Evolutionary conservation across 1,140 invertebrate species (phyloP), one percentile per base, ranked within the genome.

Genomic region (Drosophila varians): DNA sequence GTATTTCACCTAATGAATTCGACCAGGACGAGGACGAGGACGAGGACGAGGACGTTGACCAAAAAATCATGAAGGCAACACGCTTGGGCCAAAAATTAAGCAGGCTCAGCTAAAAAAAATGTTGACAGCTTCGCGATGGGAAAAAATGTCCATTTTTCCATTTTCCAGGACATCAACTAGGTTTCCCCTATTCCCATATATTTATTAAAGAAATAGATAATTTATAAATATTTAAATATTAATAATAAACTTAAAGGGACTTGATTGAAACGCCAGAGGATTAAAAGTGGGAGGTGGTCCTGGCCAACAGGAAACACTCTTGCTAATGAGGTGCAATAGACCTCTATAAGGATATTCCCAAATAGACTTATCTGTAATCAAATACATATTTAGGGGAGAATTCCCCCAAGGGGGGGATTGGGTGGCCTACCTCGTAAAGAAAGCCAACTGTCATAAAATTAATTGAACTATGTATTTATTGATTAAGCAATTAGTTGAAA

Each of bases 401-500:
- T 42, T 42, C 38, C 16, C 38, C 8, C n/a, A n/a, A n/a, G n/a
- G n/a, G 36, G 12, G 36, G 1, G 36, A 38, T 16, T 12, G 2
- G 6, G 1, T 5, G 2, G 16, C 36, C 36, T 14, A 1, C 3
- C 26, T 11, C 7, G 2, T 11, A 38, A 38, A 9, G 11, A 38
- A 38, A 38, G 36, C 5, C 12, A 38, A 38, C 36, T 54, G 52
- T 54, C 43, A 46, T 46, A 66, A 58, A 62, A 66, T 58, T 61
- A 78, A 78, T 84, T 78, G 64, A 84, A 78, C 53, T 69, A 55
- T 51, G 49, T 73, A 34, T 55, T 62, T 84, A 84, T 84, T 86
- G 80, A 84, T 84, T 84, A 86, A 79, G 66, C 79, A 86, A 86
- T 84, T 84, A 84, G 72, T 64, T 68, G 46, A 61, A 75, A 75